Evolutionary conservation across 2,888 invertebrate genomes (phyloP).

Genomic region (Danaus chrysippus): DNA sequence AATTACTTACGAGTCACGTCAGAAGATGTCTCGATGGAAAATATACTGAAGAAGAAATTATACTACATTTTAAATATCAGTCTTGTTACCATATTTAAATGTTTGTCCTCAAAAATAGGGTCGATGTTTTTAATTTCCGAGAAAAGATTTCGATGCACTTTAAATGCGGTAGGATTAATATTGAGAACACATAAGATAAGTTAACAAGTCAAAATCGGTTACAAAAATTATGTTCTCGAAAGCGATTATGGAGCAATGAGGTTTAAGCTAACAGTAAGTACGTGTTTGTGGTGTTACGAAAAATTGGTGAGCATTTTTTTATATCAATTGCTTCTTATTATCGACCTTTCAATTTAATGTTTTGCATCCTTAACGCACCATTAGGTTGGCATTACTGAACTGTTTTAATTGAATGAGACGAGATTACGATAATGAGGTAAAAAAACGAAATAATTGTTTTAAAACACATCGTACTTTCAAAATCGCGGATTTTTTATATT

Average conservation of each 20-base stretch:
- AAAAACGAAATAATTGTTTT: conserved; percentile 13
- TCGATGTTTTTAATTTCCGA: conserved; percentile 1
- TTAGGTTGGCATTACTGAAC: conserved; percentile 12
- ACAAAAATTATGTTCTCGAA: neutral
- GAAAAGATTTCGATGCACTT: neutral
- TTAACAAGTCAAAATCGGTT: neutral
- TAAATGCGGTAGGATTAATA: conserved; percentile 1
- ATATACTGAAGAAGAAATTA: neutral
- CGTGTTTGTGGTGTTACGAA: neutral
- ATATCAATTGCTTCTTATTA: no score
- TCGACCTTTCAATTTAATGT: no score
- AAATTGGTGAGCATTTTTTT: no score
- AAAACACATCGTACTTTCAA: conserved; percentile 8
- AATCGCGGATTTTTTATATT: conserved; percentile 2
- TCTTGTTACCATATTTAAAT: neutral
- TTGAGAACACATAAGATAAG: neutral
- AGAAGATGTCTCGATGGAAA: neutral
- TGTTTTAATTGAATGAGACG: conserved; percentile 12
- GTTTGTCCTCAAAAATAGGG: neutral
- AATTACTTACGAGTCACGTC: neutral
- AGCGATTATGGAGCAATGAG: neutral
- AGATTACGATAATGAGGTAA: conserved; percentile 17
- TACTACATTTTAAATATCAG: neutral
- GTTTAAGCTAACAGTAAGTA: neutral
- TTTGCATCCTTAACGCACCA: neutral